phyloP scores from a whole-genome alignment of 1,140 invertebrate genomes.

The Brachionus rotundiformis region DNA sequence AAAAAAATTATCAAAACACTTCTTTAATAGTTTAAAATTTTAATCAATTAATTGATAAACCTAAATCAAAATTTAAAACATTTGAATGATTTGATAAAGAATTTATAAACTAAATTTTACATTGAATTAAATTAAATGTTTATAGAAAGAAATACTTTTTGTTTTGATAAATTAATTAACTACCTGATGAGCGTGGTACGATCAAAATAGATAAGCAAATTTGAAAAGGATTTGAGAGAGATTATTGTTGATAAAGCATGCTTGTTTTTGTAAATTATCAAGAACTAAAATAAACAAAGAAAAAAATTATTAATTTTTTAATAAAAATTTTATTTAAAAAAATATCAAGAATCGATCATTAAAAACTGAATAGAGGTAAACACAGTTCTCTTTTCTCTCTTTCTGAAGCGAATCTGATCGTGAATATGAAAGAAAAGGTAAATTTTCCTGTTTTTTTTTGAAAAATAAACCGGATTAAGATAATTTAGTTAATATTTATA shows the following conservation, averaged over 20 bases:
- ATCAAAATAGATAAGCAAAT: neutral
- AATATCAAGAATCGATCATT: conserved; percentile 35
- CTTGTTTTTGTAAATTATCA: conserved; percentile 11
- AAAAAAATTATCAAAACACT: too few species aligned
- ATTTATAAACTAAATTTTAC: too few species aligned
- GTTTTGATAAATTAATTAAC: neutral
- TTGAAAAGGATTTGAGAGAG: neutral
- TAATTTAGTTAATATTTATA: conserved; percentile 45
- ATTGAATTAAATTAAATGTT: too few species aligned
- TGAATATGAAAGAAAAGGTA: conserved; percentile 21
- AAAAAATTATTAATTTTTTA: conserved; percentile 43
- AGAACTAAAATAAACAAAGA: neutral
- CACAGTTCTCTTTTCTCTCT: neutral
- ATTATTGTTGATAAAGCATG: conserved; percentile 19
- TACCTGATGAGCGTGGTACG: neutral
- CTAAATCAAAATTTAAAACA: too few species aligned
- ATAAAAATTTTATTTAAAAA: conserved; percentile 31
- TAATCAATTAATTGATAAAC: too few species aligned
- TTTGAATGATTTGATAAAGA: too few species aligned
- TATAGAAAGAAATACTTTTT: too few species aligned
- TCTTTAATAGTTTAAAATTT: too few species aligned
- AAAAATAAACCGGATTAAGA: conserved; percentile 41
- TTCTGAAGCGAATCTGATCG: neutral
- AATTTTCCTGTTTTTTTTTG: neutral
- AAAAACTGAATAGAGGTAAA: conserved; percentile 13